A percentile compares a stretch with the other conserved stretches of the same genome.
Evolutionary conservation across 2,113 vertebrate genomes (phyloP).

Genomic region (Microtus ochrogaster): DNA sequence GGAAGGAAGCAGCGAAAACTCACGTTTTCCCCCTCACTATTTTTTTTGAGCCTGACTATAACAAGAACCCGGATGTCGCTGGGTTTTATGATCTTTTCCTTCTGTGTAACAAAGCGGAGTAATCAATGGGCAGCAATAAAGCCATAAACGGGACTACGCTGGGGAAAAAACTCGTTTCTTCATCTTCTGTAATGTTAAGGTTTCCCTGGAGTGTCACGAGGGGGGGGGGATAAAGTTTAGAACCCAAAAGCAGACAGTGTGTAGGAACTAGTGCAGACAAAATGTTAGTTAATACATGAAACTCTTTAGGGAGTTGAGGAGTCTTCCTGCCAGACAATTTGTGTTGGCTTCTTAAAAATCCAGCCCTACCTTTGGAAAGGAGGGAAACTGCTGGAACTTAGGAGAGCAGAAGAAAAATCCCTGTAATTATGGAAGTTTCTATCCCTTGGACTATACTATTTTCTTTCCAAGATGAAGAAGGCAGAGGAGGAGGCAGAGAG

Average conservation of each 20-base stretch:
- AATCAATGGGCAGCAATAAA: constrained; percentile 91
- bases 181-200: constrained; percentile 86
- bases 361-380: constrained; percentile 23
- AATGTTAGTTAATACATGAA: constrained; percentile 69
- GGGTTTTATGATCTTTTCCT: constrained; percentile 92
- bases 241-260: constrained; percentile 81
- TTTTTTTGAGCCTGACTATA: constrained; percentile 76
- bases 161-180: constrained; percentile 86
- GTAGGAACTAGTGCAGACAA: constrained; percentile 69
- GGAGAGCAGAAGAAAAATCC: constrained; percentile 2
- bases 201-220: constrained; percentile 85
- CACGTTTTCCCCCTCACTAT: constrained; percentile 73
- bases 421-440: constrained; percentile 24
- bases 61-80: constrained; percentile 89
- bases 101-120: constrained; percentile 91
- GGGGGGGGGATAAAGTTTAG: constrained; percentile 83
- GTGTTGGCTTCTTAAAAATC: constrained; percentile 60
- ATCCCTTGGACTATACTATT: constrained; percentile 20
- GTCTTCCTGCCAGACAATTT: constrained; percentile 62
- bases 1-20: constrained; percentile 49
- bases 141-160: constrained; percentile 88
- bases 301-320: constrained; percentile 49
- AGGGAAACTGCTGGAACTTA: constrained; percentile 52
- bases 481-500: constrained; percentile 9
- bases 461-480: constrained; percentile 45